phyloP scores from a whole-genome alignment of 2,888 invertebrate species.

The Pelosia muscerda region DNA sequence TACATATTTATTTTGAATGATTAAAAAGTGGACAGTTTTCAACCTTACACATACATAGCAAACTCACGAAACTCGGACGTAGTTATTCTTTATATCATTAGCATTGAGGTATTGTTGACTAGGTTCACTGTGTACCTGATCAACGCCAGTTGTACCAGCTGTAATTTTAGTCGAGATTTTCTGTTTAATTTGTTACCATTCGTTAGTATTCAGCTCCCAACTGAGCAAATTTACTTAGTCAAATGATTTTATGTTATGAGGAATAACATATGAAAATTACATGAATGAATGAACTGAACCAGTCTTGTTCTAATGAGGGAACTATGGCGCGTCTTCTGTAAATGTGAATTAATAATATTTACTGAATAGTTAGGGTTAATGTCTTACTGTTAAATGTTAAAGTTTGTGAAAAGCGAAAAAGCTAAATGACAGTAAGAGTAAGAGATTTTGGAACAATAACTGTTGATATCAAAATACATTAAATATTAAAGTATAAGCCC shows the following conservation, averaged over 20 bases:
- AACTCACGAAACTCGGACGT: neutral
- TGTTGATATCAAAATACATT: no score
- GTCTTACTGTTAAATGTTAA: no score
- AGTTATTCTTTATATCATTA: neutral
- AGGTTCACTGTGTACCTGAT: no score
- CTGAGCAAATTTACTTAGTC: neutral
- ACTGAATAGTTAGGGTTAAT: neutral
- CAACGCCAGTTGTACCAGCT: neutral
- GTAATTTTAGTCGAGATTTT: neutral
- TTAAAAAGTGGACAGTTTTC: no score
- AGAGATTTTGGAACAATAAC: no score
- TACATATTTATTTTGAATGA: no score
- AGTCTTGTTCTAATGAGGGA: neutral
- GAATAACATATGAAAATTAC: neutral
- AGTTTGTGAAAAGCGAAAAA: no score
- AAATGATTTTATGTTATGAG: neutral
- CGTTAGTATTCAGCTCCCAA: neutral
- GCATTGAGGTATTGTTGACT: neutral
- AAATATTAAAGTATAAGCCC: no score
- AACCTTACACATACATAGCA: neutral
- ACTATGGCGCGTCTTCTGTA: neutral
- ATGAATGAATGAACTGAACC: neutral
- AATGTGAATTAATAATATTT: neutral
- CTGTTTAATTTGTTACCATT: neutral
- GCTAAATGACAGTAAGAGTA: no score